phyloP scores from a whole-genome alignment of 2,113 vertebrate genomes.

The Ictalurus furcatus region DNA sequence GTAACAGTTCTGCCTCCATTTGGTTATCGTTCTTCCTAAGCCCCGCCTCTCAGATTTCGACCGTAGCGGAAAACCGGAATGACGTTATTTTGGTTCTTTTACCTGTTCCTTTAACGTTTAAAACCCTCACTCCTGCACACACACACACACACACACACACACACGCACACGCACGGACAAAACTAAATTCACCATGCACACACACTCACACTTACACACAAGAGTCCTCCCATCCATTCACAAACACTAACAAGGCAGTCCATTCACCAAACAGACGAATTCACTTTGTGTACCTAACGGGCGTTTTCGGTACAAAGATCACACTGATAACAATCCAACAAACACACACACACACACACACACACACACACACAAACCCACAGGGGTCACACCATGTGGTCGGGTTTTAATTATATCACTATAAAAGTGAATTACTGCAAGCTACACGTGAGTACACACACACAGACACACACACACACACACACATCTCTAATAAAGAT shows the following conservation, averaged over 20 bases:
- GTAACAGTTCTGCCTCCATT: background rate
- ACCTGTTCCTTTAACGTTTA: background rate
- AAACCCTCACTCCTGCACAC: conserved; percentile 9
- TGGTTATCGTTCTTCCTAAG: background rate
- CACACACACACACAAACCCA: conserved; percentile 38
- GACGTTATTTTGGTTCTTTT: background rate
- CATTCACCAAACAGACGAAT: conserved; percentile 29
- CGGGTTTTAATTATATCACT: conserved; percentile 59
- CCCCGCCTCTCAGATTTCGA: background rate
- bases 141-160: conserved; percentile 5
- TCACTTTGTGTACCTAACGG: conserved; percentile 36
- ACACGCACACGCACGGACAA: background rate
- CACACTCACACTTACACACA: background rate
- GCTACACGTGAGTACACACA: background rate
- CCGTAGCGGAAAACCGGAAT: background rate
- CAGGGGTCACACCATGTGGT: conserved; percentile 38
- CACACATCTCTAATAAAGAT: background rate
- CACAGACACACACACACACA: conserved; percentile 22
- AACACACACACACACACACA: conserved; percentile 35
- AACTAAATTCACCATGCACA: conserved; percentile 27
- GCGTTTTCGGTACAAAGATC: conserved; percentile 44
- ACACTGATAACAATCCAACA: conserved; percentile 40
- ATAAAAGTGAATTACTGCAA: conserved; percentile 34
- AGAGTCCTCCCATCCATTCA: conserved; percentile 33
- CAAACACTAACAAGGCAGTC: conserved; percentile 42